Percentiles rank a stretch among this genome's conserved stretches.
Conservation (phyloP, 2,888 invertebrate species). For the Hydrotaea diabolus region DNA sequence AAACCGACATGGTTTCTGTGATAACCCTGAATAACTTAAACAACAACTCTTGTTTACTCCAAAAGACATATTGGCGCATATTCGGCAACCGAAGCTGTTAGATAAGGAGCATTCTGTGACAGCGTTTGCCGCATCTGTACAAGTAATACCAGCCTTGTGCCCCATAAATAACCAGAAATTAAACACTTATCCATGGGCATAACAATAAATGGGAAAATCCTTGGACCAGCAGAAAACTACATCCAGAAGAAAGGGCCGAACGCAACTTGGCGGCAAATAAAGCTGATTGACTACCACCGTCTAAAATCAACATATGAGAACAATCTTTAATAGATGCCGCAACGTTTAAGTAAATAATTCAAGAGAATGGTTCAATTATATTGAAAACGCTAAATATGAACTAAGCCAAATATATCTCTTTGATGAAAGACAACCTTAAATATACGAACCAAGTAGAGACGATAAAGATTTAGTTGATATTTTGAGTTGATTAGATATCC, state of each 20-base stretch:
- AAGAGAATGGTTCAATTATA: not conserved
- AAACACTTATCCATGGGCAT: not conserved
- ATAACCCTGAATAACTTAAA: not conserved
- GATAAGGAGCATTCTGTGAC: conserved; percentile 14
- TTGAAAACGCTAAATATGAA: not conserved
- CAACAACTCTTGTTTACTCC: not conserved
- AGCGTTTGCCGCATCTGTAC: conserved; percentile 1
- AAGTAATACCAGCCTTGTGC: not conserved
- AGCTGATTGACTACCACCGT: not conserved
- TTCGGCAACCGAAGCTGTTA: conserved; percentile 1
- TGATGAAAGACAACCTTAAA: no score
- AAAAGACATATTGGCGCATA: conserved; percentile 1
- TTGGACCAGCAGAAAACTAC: conserved; percentile 13
- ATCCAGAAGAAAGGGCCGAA: not conserved
- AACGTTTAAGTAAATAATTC: no score
- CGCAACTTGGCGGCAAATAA: conserved; percentile 6
- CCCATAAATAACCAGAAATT: not conserved
- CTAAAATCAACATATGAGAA: not conserved
- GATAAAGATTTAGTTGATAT: not conserved
- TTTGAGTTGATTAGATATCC: no score
- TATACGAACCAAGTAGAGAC: not conserved
- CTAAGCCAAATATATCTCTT: not conserved
- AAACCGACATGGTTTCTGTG: no score
- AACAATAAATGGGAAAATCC: conserved; percentile 2
- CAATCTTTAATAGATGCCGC: not conserved